Evolutionary conservation across 2,888 invertebrate species (phyloP), one percentile per base, ranked within the genome.

Genomic region (Oeneis ivallda): DNA sequence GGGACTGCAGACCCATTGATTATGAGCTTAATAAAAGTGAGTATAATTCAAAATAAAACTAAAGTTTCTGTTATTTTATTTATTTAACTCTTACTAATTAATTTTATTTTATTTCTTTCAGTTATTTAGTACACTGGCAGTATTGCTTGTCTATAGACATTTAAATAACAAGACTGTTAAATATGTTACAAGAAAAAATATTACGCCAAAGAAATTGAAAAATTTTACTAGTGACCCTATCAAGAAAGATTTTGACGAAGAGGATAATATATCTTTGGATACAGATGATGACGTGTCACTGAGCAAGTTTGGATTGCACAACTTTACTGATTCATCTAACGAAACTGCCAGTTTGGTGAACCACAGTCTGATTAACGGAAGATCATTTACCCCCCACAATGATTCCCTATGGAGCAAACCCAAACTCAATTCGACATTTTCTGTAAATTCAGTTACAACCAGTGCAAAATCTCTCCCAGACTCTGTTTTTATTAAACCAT

Each of bases 231-330:
- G 81, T 65, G 75, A 76, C 41, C 75, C 80, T 52, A 70, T 74
- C n/a, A 82, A 78, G 69, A 74, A 76, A 34, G 71, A 79, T 47
- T 71, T 79, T 59, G 82, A 85, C 7, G 82, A 83, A 53, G 86
- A 87, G 32, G 86, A 89, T 61, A 74, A 74, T 63, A 74, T 79
- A 69, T 79, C 80, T 56, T 74, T 86, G 61, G 92, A 92, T 61
- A 88, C 89, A 2, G 91, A 90, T 71, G 89, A 91, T 72, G 91
- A 92, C 74, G 90, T 92, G 11, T 91, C 91, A 37, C 74, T 92
- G 0, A 84, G 86, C 73, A 89, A 90, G 79, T 91, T 86, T 72
- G 91, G 92, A 37, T 71, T 92, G 66, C 85, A 88, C 68, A 87
- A 85, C 70, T 81, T 85, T 53, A 82, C 90, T 0, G 86, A 86